phyloP scores from a whole-genome alignment of 2,797 vertebrate species.

The Carapus acus region DNA sequence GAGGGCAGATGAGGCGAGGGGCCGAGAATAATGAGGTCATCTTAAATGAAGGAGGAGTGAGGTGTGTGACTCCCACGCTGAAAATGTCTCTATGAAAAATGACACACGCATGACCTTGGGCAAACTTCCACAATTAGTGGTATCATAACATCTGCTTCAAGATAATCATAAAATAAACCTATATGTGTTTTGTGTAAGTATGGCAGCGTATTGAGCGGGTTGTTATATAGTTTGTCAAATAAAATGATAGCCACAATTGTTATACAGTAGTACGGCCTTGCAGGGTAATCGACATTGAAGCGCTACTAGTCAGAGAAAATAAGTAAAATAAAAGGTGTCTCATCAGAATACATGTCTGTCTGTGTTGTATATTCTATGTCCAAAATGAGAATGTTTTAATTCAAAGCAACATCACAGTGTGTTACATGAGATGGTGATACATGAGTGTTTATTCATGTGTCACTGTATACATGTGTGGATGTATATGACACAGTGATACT shows the following conservation, averaged over 20 bases:
- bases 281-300: no score
- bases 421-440: conserved; percentile 21
- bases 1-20: conserved; percentile 13
- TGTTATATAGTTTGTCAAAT: no score
- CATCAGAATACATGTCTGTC: conserved; percentile 5
- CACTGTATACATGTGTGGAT: no score
- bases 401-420: conserved; percentile 14
- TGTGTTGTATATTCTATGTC: conserved; percentile 29
- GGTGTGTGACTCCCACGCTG: conserved; percentile 45
- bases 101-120: conserved; percentile 45
- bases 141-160: conserved; percentile 3
- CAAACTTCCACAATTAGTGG: conserved; percentile 33
- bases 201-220: background rate
- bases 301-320: no score
- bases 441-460: conserved; percentile 14
- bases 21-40: conserved; percentile 11
- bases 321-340: no score
- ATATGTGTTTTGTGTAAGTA: background rate
- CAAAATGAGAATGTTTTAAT: conserved; percentile 20
- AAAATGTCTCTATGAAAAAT: conserved; percentile 53
- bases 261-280: no score
- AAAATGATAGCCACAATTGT: no score
- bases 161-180: conserved; percentile 18
- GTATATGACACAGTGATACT: no score
- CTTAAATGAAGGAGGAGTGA: conserved; percentile 29